A percentile compares a stretch with the other conserved stretches of the same genome.
These are phyloP conservation scores for Agrochola macilenta DNA, from an alignment of 2,888 invertebrate species.

Conservation along the genomic window DNA sequence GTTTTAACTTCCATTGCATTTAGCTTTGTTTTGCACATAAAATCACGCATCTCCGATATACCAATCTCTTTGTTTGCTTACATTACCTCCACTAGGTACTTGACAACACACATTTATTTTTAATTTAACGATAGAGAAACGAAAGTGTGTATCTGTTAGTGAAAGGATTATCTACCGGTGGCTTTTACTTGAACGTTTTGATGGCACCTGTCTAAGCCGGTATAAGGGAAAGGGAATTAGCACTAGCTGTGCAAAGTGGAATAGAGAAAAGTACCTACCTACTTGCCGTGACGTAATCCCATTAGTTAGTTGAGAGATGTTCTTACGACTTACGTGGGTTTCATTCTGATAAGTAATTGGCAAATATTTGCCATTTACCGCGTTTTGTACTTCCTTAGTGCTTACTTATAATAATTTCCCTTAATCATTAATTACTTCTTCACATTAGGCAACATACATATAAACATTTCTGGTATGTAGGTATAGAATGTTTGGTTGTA, in stretches of 20 bases:
- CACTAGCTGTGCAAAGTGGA: conserved; percentile 52
- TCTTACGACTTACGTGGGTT: conserved; percentile 33
- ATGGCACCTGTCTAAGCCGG: conserved; percentile 57
- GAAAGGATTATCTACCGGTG: conserved; percentile 59
- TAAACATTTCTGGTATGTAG: too few relatives aligned
- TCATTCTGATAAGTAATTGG: conserved; percentile 19
- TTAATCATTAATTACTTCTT: not conserved
- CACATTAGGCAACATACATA: too few relatives aligned
- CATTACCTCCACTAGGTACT: conserved; percentile 1
- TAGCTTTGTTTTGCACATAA: too few relatives aligned
- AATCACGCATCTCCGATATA: not conserved
- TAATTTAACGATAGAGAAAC: conserved; percentile 45
- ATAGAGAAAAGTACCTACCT: conserved; percentile 61
- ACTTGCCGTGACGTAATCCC: conserved; percentile 34
- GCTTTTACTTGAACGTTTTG: conserved; percentile 49
- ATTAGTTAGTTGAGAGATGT: conserved; percentile 22
- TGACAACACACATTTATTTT: conserved; percentile 43
- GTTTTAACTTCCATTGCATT: not conserved
- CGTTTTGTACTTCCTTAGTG: conserved; percentile 15
- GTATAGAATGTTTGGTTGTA: not conserved
- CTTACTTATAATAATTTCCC: conserved; percentile 2
- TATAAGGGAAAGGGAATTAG: conserved; percentile 74
- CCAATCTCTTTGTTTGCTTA: conserved; percentile 21
- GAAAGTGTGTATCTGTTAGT: conserved; percentile 56
- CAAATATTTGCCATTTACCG: conserved; percentile 20